phyloP scores from a whole-genome alignment of 2,888 invertebrate genomes.

The Petrolisthes manimaculis region DNA sequence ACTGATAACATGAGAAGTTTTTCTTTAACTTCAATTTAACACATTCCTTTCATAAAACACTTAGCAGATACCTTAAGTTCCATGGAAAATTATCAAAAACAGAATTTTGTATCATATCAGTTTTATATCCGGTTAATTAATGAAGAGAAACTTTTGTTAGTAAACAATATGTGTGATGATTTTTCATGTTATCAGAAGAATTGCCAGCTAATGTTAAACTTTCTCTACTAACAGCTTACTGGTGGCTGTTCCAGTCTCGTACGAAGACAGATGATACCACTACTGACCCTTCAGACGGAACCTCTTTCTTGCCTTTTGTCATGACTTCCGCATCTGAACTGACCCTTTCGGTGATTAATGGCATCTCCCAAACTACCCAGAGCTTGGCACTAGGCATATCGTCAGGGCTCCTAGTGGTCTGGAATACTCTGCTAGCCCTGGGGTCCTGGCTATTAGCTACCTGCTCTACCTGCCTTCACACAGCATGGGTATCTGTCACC shows the following conservation, averaged over 20 bases:
- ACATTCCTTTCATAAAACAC: too few species aligned
- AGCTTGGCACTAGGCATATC: background rate
- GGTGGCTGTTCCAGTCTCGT: slow-evolving; percentile 62
- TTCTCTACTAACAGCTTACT: slow-evolving; percentile 62
- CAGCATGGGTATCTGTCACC: slow-evolving; percentile 27
- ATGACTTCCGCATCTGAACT: slow-evolving; percentile 43
- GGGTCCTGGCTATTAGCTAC: slow-evolving; percentile 27
- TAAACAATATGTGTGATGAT: too few species aligned
- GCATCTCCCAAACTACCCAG: slow-evolving; percentile 22
- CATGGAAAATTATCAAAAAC: too few species aligned
- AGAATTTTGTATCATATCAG: too few species aligned
- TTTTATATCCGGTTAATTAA: too few species aligned
- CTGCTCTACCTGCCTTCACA: slow-evolving; percentile 1
- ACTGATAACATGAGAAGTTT: slow-evolving; percentile 44
- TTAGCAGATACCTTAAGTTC: too few species aligned
- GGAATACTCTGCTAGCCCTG: background rate
- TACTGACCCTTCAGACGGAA: slow-evolving; percentile 44
- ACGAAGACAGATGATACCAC: slow-evolving; percentile 54
- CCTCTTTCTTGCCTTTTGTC: slow-evolving; percentile 39
- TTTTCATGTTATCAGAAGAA: slow-evolving; percentile 54
- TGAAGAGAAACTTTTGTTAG: too few species aligned
- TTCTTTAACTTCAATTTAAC: too few species aligned
- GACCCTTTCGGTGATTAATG: slow-evolving; percentile 21
- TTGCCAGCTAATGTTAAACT: slow-evolving; percentile 46
- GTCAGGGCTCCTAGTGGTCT: background rate